These are phyloP conservation scores for Leontopithecus rosalia DNA, from an alignment of 2,797 vertebrate species.

Conservation along the genomic window DNA sequence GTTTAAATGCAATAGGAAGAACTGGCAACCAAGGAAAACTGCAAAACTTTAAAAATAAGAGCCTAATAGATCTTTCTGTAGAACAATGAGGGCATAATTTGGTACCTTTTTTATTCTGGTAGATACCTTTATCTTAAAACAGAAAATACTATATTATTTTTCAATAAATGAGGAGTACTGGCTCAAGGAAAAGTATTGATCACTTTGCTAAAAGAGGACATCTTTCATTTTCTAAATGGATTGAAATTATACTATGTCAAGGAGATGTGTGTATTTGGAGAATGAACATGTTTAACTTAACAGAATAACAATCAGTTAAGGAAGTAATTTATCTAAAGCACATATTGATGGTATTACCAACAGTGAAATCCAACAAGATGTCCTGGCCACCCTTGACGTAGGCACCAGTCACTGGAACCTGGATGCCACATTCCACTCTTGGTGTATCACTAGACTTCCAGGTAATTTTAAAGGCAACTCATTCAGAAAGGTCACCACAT, in stretches of 20 bases:
- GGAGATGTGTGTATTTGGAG: not conserved
- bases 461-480: not conserved
- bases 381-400: not conserved
- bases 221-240: not conserved
- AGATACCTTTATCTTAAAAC: not conserved
- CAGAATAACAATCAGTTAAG: not conserved
- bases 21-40: not conserved
- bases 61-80: not conserved
- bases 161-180: not conserved
- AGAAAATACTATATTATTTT: not conserved
- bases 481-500: not conserved
- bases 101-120: not conserved
- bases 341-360: not conserved
- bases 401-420: not conserved
- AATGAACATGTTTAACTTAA: conserved; percentile 13
- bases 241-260: not conserved
- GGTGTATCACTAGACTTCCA: not conserved
- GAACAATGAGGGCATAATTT: not conserved
- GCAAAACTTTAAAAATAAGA: not conserved
- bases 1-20: not conserved
- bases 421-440: rapidly evolving
- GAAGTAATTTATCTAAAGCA: not conserved
- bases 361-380: not conserved
- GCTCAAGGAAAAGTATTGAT: not conserved
- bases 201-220: not conserved